Conservation (phyloP, 2,888 invertebrate genomes). For the Macrostomum cliftonense region DNA sequence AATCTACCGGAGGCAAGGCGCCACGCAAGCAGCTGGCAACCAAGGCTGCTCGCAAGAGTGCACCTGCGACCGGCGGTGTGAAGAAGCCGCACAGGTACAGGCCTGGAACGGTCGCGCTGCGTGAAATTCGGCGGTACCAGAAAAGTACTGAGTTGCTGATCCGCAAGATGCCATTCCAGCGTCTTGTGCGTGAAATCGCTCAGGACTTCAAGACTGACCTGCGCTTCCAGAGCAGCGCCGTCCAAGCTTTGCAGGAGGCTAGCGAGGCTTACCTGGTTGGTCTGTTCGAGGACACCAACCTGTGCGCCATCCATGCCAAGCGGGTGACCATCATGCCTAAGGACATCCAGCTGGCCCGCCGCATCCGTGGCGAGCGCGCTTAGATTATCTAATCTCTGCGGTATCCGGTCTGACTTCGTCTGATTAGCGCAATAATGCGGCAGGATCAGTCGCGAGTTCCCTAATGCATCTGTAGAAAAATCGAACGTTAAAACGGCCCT, state of each 20-base stretch:
- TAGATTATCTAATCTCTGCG: too few relatives aligned
- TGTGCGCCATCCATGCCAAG: slow-evolving; percentile 91
- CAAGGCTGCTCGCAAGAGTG: slow-evolving; percentile 81
- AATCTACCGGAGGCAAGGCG: slow-evolving; percentile 88
- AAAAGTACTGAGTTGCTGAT: slow-evolving; percentile 84
- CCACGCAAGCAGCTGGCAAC: slow-evolving; percentile 80
- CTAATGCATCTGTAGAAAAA: too few relatives aligned
- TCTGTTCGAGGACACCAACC: slow-evolving; percentile 86
- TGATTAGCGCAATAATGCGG: too few relatives aligned
- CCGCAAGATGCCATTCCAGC: slow-evolving; percentile 83
- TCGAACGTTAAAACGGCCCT: too few relatives aligned
- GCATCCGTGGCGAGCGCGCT: slow-evolving; percentile 76
- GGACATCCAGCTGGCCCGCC: slow-evolving; percentile 81
- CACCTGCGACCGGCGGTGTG: slow-evolving; percentile 79
- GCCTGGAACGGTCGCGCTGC: slow-evolving; percentile 82
- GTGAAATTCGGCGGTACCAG: slow-evolving; percentile 89
- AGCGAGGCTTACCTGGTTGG: slow-evolving; percentile 71
- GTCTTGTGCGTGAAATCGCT: slow-evolving; percentile 83
- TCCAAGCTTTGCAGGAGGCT: slow-evolving; percentile 58
- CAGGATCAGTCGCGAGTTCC: too few relatives aligned
- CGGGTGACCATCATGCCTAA: slow-evolving; percentile 94
- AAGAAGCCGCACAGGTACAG: slow-evolving; percentile 90
- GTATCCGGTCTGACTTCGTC: too few relatives aligned
- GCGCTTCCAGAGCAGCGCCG: slow-evolving; percentile 82
- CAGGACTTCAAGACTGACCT: slow-evolving; percentile 90